Evolutionary conservation across 1,140 invertebrate genomes (phyloP).

Genomic region (Plutomurus gul): DNA sequence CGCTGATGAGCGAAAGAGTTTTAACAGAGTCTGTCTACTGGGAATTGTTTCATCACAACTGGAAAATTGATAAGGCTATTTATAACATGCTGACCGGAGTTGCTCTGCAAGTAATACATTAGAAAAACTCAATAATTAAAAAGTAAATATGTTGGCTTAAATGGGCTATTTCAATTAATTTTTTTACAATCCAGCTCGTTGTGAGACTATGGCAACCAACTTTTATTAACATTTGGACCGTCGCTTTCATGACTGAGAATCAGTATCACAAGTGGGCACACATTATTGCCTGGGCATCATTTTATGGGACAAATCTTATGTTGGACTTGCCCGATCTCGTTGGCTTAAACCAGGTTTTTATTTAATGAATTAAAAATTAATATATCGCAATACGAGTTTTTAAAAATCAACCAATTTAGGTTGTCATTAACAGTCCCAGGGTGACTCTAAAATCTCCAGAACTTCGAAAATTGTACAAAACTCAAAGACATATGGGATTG

Average conservation of each 20-base stretch:
- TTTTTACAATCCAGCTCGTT: conserved; percentile 42
- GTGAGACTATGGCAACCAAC: conserved; percentile 33
- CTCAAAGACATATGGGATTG: conserved; percentile 51
- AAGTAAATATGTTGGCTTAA: neutral
- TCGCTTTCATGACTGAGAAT: neutral
- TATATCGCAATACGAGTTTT: too few species aligned
- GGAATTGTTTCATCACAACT: conserved; percentile 31
- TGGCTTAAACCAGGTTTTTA: conserved; percentile 45
- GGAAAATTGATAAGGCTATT: conserved; percentile 41
- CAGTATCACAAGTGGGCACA: conserved; percentile 1
- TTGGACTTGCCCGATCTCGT: conserved; percentile 48
- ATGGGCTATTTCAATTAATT: neutral
- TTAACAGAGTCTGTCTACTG: conserved; percentile 21
- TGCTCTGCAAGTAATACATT: conserved; percentile 35
- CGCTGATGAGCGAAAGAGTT: conserved; percentile 24
- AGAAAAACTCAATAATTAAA: neutral
- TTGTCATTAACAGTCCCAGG: conserved; percentile 35
- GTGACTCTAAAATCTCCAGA: conserved; percentile 40
- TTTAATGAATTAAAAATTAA: neutral
- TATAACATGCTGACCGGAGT: conserved; percentile 43
- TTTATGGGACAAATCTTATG: conserved; percentile 49
- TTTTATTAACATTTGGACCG: neutral
- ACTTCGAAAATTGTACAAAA: conserved; percentile 27
- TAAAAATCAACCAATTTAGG: too few species aligned
- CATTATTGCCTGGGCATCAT: conserved; percentile 38